These are phyloP conservation scores for Telenomus remus DNA, from an alignment of 1,140 invertebrate genomes.

Conservation along the genomic window DNA sequence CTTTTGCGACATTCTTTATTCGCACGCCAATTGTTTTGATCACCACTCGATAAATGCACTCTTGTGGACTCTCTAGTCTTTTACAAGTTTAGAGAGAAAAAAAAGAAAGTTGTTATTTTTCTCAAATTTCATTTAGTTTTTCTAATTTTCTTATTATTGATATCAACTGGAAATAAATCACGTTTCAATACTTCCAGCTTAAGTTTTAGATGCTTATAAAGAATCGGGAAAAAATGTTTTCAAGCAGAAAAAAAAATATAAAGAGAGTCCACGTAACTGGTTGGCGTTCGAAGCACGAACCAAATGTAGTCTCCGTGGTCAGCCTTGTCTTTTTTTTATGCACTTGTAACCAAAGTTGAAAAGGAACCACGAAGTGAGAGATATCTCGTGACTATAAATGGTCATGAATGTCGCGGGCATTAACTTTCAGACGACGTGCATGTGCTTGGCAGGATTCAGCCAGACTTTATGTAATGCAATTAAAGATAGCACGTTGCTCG, in stretches of 20 bases:
- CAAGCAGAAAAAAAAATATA: background rate
- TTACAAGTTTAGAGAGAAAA: background rate
- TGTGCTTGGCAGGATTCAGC: conserved; percentile 38
- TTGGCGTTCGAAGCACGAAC: conserved; percentile 28
- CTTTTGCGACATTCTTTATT: background rate
- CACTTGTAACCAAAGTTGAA: conserved; percentile 35
- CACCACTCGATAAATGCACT: background rate
- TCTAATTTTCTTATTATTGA: no score
- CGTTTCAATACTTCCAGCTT: no score
- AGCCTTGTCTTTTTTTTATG: conserved; percentile 33
- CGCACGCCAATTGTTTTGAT: conserved; percentile 28
- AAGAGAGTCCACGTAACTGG: background rate
- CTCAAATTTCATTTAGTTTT: no score
- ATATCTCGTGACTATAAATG: conserved; percentile 63
- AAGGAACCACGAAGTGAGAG: conserved; percentile 39
- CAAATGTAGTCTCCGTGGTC: conserved; percentile 38
- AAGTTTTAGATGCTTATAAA: no score
- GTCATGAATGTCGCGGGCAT: conserved; percentile 62
- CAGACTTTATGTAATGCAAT: conserved; percentile 29
- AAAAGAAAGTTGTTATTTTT: no score
- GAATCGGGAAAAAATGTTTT: no score
- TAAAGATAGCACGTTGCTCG: conserved; percentile 23
- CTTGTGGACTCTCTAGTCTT: background rate
- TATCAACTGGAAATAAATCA: no score
- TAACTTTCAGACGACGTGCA: conserved; percentile 23